phyloP scores from a whole-genome alignment of 2,888 invertebrate genomes.

The Scaeva pyrastri region DNA sequence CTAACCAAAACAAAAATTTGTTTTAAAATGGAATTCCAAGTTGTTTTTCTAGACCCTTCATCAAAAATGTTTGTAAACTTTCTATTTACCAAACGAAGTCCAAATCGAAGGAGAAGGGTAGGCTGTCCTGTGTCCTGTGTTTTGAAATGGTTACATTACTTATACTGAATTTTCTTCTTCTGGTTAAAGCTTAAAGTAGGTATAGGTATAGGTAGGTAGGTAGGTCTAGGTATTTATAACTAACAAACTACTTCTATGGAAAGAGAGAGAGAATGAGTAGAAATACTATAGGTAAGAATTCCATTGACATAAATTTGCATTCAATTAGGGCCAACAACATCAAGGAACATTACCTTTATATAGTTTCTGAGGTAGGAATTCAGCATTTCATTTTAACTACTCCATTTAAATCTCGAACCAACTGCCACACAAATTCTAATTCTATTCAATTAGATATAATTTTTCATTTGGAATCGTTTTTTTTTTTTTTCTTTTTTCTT shows the following conservation, averaged over 20 bases:
- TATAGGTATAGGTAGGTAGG: too few relatives aligned
- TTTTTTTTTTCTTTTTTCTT: too few relatives aligned
- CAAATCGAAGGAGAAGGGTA: neutral
- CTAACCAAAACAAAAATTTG: conserved; percentile 1
- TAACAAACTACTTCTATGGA: neutral
- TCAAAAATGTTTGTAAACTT: neutral
- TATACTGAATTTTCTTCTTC: neutral
- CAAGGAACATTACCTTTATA: neutral
- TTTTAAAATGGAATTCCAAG: conserved; percentile 15
- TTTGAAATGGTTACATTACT: conserved; percentile 10
- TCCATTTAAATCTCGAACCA: neutral
- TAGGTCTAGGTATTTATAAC: neutral
- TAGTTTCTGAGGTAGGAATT: neutral
- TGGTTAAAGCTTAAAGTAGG: neutral
- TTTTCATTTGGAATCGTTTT: conserved; percentile 11
- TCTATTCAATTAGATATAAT: conserved; percentile 37
- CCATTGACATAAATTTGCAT: conserved; percentile 40
- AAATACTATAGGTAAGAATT: too few relatives aligned
- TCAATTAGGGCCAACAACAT: conserved; percentile 6
- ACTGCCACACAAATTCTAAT: conserved; percentile 3
- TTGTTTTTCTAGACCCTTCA: conserved; percentile 5
- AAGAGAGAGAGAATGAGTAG: neutral
- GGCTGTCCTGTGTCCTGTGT: neutral
- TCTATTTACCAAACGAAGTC: neutral
- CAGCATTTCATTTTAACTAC: neutral